Base-by-base conservation (phyloP, 64 coral and sea anemone species). In the Porites australiensis region DNA sequence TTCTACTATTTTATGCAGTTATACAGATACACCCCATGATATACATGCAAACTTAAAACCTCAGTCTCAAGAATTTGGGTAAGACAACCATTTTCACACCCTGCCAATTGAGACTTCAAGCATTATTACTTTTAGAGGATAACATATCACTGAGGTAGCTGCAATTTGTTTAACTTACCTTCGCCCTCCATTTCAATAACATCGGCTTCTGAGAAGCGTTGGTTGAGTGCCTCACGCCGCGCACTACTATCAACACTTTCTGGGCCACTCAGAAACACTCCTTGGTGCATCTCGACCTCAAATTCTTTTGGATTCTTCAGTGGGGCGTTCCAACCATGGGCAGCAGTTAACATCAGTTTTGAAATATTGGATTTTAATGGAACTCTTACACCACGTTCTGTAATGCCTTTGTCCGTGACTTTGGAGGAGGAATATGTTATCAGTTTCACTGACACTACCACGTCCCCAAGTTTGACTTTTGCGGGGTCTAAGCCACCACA, bases 171-270 rank as follows among this genome's bases (percentile, higher is more conserved):
- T 16, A 4, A 9, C 58, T 22, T 77, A 89, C 88, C 88, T 89
- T 89, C 58, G n/a, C 88, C 88, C 79, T 89, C 88, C 88, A 89
- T 78, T 75, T 89, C 88, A 21, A 67, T 62, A 8, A 59, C 88
- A 61, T 48, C 14, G 14, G 88, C 88, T 2, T 79, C 60, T 14
- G 74, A 75, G 48, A 16, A 79, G 61, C 47, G 8, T 60, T 21
- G 2, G 10, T 79, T 15, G 4, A 89, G 75, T 49, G 78, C 88
- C 7, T 78, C 22, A 48, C 62, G 53, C 46, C 74, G 54, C 44
- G 47, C 44, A 49, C 47, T 9, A 19, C 23, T 64, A 64, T 79
- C 46, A 4, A 89, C 75, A 14, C 63, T 8, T 21, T 89, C 74
- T 58, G 88, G 74, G 48, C 88, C 88, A 43, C 88, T 89, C n/a